Evolutionary conservation across 35 echinoderm and acorn worm species (phyloP).

Genomic region (Acanthaster planci): DNA sequence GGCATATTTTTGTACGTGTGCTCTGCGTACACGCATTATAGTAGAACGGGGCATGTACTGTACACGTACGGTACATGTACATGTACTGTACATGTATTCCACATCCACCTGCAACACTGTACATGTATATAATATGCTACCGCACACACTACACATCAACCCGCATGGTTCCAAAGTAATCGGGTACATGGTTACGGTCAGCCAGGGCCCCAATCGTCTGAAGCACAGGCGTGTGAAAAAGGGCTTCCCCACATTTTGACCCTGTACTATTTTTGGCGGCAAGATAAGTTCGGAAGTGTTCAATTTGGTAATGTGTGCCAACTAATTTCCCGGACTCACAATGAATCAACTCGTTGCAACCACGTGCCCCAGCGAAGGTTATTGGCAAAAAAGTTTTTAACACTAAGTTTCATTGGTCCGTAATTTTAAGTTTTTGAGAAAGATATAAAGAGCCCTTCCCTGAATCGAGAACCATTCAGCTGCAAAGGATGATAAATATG

Average conservation of each 20-base stretch:
- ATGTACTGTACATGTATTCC: too few species aligned
- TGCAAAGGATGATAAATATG: too few species aligned
- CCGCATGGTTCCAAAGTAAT: neutral
- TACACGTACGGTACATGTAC: too few species aligned
- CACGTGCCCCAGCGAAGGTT: neutral
- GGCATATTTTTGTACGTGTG: slow-evolving; percentile 27
- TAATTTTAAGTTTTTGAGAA: too few species aligned
- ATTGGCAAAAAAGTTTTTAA: too few species aligned
- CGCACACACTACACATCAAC: too few species aligned
- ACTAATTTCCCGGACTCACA: slow-evolving; percentile 12
- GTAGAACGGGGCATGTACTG: too few species aligned
- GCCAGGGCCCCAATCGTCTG: neutral
- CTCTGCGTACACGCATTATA: neutral
- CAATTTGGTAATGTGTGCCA: neutral
- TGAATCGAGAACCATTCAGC: too few species aligned
- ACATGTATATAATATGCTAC: too few species aligned
- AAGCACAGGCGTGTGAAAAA: neutral
- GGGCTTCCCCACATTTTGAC: slow-evolving; percentile 18
- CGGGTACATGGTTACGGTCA: neutral
- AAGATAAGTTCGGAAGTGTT: slow-evolving; percentile 26
- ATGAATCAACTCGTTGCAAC: neutral
- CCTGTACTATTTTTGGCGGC: slow-evolving; percentile 21
- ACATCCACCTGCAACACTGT: too few species aligned
- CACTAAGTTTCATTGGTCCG: too few species aligned
- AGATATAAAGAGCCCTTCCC: too few species aligned